These are phyloP conservation scores for Pandemis cinnamomeana DNA, from an alignment of 2,888 invertebrate genomes.

Conservation along the genomic window DNA sequence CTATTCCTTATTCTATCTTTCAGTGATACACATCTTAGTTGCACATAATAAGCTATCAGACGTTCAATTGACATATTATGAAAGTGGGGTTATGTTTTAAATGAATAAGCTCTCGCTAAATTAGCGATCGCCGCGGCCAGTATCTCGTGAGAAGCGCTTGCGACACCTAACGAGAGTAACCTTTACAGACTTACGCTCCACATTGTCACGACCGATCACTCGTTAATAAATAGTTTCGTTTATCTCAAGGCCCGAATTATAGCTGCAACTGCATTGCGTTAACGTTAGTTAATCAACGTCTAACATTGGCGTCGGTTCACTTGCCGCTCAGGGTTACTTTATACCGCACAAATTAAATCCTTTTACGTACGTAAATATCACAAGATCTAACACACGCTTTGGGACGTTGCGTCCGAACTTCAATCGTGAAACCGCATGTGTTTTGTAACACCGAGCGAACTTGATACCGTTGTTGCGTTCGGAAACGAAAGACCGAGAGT, in stretches of 20 bases:
- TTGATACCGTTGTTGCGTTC: slow-evolving; percentile 73
- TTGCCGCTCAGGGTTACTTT: slow-evolving; percentile 32
- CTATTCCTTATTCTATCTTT: too few species aligned
- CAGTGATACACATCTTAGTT: too few species aligned
- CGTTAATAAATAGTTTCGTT: slow-evolving; percentile 73
- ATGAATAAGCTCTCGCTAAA: slow-evolving; percentile 8
- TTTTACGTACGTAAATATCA: slow-evolving; percentile 25
- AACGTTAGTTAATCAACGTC: slow-evolving; percentile 44
- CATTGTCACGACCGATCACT: slow-evolving; percentile 79
- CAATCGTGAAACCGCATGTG: slow-evolving; percentile 65
- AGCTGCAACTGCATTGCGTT: slow-evolving; percentile 57
- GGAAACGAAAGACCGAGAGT: slow-evolving; percentile 60
- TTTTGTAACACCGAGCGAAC: slow-evolving; percentile 76
- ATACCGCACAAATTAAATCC: slow-evolving; percentile 18
- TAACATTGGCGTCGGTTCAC: slow-evolving; percentile 12
- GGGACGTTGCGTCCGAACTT: slow-evolving; percentile 42
- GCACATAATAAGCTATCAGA: background rate
- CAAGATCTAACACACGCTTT: background rate
- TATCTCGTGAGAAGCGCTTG: slow-evolving; percentile 67
- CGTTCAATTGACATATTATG: background rate
- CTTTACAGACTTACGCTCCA: slow-evolving; percentile 74
- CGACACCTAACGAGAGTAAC: slow-evolving; percentile 82
- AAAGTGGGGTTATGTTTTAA: slow-evolving; percentile 11
- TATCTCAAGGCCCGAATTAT: slow-evolving; percentile 64
- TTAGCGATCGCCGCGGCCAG: slow-evolving; percentile 49